Percentiles rank a stretch among this genome's conserved stretches.
Conservation (phyloP, 2,888 invertebrate genomes). For the Balanococcus diminutus region DNA sequence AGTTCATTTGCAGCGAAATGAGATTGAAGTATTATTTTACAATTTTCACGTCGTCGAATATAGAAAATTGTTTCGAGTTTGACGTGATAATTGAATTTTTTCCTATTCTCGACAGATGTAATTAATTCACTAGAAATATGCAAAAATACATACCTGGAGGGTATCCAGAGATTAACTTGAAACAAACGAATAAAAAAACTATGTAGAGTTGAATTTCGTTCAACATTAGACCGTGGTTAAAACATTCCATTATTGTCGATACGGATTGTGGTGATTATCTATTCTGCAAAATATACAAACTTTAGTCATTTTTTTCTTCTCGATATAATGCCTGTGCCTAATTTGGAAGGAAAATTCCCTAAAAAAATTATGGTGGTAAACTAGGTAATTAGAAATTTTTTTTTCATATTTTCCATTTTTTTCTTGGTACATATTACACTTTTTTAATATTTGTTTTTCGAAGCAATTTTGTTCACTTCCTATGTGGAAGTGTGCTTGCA, state of each 20-base stretch:
- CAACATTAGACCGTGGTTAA: conserved; percentile 36
- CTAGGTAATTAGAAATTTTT: too few relatives aligned
- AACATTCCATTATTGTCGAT: conserved; percentile 26
- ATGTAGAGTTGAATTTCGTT: conserved; percentile 31
- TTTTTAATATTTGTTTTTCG: too few relatives aligned
- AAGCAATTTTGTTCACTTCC: too few relatives aligned
- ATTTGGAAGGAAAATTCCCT: too few relatives aligned
- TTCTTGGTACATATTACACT: too few relatives aligned
- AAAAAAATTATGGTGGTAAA: too few relatives aligned
- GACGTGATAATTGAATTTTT: not conserved
- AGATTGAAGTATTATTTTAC: too few relatives aligned
- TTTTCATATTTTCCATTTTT: too few relatives aligned
- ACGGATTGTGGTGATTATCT: conserved; percentile 31
- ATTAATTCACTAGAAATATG: not conserved
- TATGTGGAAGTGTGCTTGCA: too few relatives aligned
- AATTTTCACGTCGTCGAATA: not conserved
- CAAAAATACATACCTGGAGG: conserved; percentile 38
- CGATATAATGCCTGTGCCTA: too few relatives aligned
- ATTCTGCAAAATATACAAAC: conserved; percentile 5
- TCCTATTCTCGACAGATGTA: not conserved
- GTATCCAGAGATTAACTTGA: conserved; percentile 25
- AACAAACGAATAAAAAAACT: not conserved
- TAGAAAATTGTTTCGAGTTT: not conserved
- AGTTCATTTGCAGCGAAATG: too few relatives aligned
- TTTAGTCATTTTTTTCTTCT: too few relatives aligned